Base-by-base conservation (phyloP, 1,140 invertebrate species). In the Arctopsyche grandis region DNA sequence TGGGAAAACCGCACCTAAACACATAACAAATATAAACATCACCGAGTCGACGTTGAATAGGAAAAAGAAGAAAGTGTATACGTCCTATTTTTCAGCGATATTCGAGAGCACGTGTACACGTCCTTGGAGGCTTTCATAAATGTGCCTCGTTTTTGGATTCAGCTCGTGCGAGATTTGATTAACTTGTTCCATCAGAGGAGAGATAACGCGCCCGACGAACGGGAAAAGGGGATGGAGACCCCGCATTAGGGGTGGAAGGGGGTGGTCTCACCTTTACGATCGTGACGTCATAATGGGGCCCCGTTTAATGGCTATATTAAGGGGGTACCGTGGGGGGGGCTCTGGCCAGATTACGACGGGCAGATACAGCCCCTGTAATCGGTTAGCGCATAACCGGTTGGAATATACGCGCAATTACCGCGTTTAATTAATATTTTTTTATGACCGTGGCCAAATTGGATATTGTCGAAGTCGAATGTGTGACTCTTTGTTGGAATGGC, bases 261-360 rank as follows among this genome's bases (percentile, higher is more conserved):
- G 10, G 48, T 1, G 19, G 3, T 5, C 24, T 73, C 48, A 74
- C 71, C 71, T 56, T 74, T 56, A 56, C 46, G 44, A 19, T 24
- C 12, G 24, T 48, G 71, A 56, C 71, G 71, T 74, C 71, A 56
- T 74, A 74, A 74, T 74, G 71, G 44, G 21, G 0, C 24, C 16
- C 48, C 46, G 22, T 74, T 74, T 74, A 74, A 74, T 56, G 48
- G 38, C 44, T 56, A 24, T 56, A 74, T 74, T 48, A 56, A 7
- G 14, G 58, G 16, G 21, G 48, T 1, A 5, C 9, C 9, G 56
- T n/a, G 29, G 16, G 12, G 26, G 48, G 14, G 69, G 44, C 3
- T 74, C 56, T 14, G 16, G n/a, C 19, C 46, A 46, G 71, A 74
- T 52, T 52, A 74, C 71, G 19, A 7, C 48, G 22, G 10, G 24